Conservation (phyloP, 2,888 invertebrate genomes). For the Leucoma salicis region DNA sequence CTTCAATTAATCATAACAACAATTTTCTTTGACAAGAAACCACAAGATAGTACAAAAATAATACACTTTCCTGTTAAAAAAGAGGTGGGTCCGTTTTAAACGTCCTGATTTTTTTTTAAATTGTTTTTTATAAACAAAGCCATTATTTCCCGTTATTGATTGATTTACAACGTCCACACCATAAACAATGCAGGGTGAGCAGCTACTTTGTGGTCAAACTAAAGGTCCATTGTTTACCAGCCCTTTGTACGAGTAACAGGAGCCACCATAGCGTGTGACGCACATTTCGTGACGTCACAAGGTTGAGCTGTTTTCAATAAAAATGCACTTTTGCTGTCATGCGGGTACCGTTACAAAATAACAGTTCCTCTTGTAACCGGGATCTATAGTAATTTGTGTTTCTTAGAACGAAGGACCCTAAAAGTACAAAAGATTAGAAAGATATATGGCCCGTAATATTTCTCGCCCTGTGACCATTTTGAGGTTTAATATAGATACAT, state of each 20-base stretch:
- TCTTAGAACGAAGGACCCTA: conserved; percentile 65
- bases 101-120: too few species aligned
- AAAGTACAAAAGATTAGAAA: conserved; percentile 60
- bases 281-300: conserved; percentile 68
- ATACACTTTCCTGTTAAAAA: too few species aligned
- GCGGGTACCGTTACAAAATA: conserved; percentile 60
- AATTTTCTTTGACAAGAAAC: too few species aligned
- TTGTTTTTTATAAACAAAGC: too few species aligned
- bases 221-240: conserved; percentile 56
- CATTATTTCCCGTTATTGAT: conserved; percentile 36
- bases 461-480: conserved; percentile 65
- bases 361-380: conserved; percentile 77
- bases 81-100: too few species aligned
- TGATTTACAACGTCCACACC: conserved; percentile 51
- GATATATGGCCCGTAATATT: conserved; percentile 68
- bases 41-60: too few species aligned
- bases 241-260: conserved; percentile 69
- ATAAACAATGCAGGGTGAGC: conserved; percentile 55
- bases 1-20: too few species aligned
- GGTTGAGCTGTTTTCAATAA: conserved; percentile 51
- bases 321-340: conserved; percentile 75
- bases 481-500: conserved; percentile 67
- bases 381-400: conserved; percentile 62
- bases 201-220: conserved; percentile 71
- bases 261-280: conserved; percentile 47